These are phyloP conservation scores for Ramphastos sulfuratus DNA, from an alignment of 2,113 vertebrate species.

Conservation along the genomic window DNA sequence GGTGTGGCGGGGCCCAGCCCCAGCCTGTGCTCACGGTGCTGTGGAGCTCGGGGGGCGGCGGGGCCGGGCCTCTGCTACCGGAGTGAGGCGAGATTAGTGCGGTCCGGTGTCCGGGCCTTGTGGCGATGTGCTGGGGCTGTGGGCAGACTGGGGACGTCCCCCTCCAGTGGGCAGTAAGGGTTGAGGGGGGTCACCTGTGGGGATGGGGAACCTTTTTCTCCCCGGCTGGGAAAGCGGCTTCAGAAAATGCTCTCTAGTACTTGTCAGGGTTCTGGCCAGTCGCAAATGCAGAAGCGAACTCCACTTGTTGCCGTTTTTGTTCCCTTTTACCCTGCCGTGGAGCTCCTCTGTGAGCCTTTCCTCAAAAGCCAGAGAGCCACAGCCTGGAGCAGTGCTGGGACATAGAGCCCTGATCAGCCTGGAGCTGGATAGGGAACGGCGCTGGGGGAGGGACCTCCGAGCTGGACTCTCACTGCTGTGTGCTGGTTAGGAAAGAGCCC, in stretches of 20 bases:
- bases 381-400: neutral
- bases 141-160: neutral
- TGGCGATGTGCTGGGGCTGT: rapidly evolving
- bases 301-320: neutral
- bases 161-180: neutral
- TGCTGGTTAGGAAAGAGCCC: rapidly evolving
- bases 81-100: rapidly evolving
- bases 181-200: rapidly evolving
- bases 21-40: neutral
- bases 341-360: neutral
- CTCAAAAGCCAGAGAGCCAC: rapidly evolving
- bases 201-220: too few species aligned
- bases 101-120: neutral
- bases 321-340: neutral
- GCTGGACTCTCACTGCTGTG: rapidly evolving
- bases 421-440: neutral
- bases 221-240: rapidly evolving
- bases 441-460: neutral
- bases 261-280: rapidly evolving
- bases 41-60: neutral
- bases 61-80: neutral
- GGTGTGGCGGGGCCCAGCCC: neutral
- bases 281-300: rapidly evolving
- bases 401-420: rapidly evolving
- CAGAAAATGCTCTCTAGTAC: rapidly evolving